Evolutionary conservation across 2,113 vertebrate species (phyloP).

Genomic region (Taurulus bubalis): DNA sequence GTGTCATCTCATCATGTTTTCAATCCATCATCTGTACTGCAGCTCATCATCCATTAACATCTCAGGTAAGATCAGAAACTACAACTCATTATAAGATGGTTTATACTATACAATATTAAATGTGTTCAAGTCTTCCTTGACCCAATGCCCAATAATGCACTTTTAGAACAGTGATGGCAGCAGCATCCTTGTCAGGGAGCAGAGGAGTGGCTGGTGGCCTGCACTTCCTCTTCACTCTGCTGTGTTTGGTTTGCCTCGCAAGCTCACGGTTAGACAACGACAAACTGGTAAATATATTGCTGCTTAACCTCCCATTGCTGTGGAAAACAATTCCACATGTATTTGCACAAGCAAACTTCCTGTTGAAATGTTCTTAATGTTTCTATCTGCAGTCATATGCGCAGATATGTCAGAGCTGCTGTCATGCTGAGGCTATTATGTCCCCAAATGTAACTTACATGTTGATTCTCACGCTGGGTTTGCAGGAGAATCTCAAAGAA

Average conservation of each 20-base stretch:
- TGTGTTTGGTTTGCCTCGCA: conserved; percentile 11
- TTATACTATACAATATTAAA: neutral
- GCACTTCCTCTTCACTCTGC: conserved; percentile 10
- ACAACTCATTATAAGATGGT: neutral
- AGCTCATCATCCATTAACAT: neutral
- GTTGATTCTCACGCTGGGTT: neutral
- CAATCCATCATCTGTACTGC: neutral
- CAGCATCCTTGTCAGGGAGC: neutral
- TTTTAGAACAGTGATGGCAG: conserved; percentile 7
- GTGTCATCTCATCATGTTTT: neutral
- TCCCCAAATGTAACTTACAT: neutral
- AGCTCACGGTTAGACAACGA: neutral
- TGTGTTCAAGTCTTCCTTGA: neutral
- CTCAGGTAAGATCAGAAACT: conserved; percentile 4
- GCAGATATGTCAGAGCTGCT: neutral
- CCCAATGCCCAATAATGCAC: neutral
- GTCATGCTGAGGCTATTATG: neutral
- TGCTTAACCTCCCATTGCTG: neutral
- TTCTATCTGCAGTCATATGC: neutral
- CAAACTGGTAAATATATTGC: neutral
- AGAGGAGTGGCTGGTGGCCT: neutral
- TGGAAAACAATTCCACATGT: neutral
- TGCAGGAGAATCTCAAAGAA: neutral
- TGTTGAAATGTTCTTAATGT: neutral
- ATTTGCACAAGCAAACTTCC: neutral